Evolutionary conservation across 2,888 invertebrate genomes (phyloP).

Genomic region (Eustalomyia histrio): DNA sequence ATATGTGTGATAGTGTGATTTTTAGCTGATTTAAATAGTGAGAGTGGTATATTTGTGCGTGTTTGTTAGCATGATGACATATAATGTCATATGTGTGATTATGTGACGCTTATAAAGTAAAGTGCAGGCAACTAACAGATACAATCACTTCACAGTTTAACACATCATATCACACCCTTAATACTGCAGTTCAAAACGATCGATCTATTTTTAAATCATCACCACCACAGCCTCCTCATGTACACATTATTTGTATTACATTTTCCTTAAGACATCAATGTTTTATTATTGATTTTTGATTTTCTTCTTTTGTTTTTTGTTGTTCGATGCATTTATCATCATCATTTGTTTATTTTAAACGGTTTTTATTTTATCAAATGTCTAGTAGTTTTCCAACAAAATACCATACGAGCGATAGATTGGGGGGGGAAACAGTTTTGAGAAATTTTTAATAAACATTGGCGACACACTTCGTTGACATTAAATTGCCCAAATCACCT

Average conservation of each 20-base stretch:
- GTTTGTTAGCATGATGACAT: slow-evolving; percentile 18
- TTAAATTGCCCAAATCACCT: slow-evolving; percentile 77
- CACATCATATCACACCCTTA: slow-evolving; percentile 65
- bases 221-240: background rate
- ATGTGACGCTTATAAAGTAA: slow-evolving; percentile 56
- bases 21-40: background rate
- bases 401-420: background rate
- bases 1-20: background rate
- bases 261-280: slow-evolving; percentile 11
- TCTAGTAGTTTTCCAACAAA: slow-evolving; percentile 4
- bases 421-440: background rate
- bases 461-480: slow-evolving; percentile 78
- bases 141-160: slow-evolving; percentile 63
- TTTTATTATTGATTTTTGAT: slow-evolving; percentile 39
- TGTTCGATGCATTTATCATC: slow-evolving; percentile 13
- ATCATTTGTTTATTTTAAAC: slow-evolving; percentile 62
- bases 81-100: slow-evolving; percentile 59
- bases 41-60: background rate
- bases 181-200: slow-evolving; percentile 1
- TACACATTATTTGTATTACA: background rate
- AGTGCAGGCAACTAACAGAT: slow-evolving; percentile 60
- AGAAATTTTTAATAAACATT: slow-evolving; percentile 62
- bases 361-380: slow-evolving; percentile 47
- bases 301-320: slow-evolving; percentile 2
- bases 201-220: slow-evolving; percentile 58